phyloP scores from a whole-genome alignment of 2,888 invertebrate genomes.

The Lochmaea crataegi region DNA sequence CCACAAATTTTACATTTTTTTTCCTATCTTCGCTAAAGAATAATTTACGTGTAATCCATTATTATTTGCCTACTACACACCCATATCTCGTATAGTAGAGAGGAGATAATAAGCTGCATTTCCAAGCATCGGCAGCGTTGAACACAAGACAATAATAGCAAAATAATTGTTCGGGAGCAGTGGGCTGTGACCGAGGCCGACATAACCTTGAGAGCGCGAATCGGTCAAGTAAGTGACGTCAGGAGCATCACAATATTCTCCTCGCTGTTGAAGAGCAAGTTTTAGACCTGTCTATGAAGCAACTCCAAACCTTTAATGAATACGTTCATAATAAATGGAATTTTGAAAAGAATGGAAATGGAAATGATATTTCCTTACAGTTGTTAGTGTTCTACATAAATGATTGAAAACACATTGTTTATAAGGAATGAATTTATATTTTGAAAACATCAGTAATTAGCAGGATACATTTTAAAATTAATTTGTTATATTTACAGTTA shows the following conservation, averaged over 20 bases:
- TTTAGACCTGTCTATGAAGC: constrained; percentile 13
- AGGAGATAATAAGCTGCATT: constrained; percentile 34
- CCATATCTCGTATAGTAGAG: constrained; percentile 14
- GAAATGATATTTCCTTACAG: too few species aligned
- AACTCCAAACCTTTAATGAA: not conserved
- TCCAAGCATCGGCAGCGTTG: constrained; percentile 19
- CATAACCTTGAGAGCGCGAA: constrained; percentile 50
- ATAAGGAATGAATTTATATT: too few species aligned
- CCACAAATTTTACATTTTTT: not conserved
- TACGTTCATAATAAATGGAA: not conserved
- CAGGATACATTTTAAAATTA: too few species aligned
- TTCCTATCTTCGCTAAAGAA: not conserved
- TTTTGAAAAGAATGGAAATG: not conserved
- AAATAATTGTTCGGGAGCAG: constrained; percentile 52
- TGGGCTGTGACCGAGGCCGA: constrained; percentile 50
- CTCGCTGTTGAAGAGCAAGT: not conserved
- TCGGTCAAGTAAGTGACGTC: constrained; percentile 54
- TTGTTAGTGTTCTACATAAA: too few species aligned
- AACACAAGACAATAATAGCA: constrained; percentile 38
- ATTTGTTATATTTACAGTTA: too few species aligned
- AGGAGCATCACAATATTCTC: constrained; percentile 28
- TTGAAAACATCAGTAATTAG: too few species aligned
- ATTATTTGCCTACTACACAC: constrained; percentile 17
- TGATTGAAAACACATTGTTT: too few species aligned
- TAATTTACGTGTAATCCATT: not conserved